Conservation (phyloP, 2,888 invertebrate species). For the Stenchaetothrips biformis region DNA sequence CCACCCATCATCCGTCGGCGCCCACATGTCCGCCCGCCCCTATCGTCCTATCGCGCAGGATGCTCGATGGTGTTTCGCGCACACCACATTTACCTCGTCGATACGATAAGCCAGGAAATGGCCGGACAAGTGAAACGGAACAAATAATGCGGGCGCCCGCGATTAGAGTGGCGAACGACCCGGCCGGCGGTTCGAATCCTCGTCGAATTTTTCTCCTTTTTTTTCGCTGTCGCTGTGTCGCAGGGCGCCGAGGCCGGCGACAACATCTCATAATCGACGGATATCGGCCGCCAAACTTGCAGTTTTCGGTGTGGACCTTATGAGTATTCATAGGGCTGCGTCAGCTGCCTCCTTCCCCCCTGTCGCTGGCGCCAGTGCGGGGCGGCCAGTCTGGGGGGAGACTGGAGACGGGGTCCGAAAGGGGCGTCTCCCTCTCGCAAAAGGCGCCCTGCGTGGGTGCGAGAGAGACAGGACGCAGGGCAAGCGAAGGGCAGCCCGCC, state of each 20-base stretch:
- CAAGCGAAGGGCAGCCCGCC: too few species aligned
- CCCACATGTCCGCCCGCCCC: too few species aligned
- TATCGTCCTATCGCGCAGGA: too few species aligned
- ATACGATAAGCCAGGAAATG: constrained; percentile 52
- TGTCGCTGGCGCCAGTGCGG: too few species aligned
- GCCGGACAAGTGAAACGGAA: neutral
- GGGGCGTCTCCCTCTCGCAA: neutral
- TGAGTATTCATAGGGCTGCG: neutral
- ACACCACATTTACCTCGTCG: constrained; percentile 30
- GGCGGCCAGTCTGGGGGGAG: neutral
- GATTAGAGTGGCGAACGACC: too few species aligned
- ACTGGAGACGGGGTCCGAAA: too few species aligned
- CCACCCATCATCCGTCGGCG: neutral
- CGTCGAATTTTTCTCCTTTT: too few species aligned
- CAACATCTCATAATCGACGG: neutral
- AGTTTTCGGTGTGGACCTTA: neutral
- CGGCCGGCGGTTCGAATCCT: too few species aligned
- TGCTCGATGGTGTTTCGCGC: neutral
- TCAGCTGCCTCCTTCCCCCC: neutral
- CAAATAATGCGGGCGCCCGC: neutral
- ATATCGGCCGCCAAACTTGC: neutral
- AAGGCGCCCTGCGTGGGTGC: too few species aligned
- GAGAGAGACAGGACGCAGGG: too few species aligned
- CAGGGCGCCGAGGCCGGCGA: neutral
- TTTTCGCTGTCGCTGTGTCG: too few species aligned